Evolutionary conservation across 2,888 invertebrate genomes (phyloP), one percentile per base, ranked within the genome.

Genomic region (Eurytoma adleriae): DNA sequence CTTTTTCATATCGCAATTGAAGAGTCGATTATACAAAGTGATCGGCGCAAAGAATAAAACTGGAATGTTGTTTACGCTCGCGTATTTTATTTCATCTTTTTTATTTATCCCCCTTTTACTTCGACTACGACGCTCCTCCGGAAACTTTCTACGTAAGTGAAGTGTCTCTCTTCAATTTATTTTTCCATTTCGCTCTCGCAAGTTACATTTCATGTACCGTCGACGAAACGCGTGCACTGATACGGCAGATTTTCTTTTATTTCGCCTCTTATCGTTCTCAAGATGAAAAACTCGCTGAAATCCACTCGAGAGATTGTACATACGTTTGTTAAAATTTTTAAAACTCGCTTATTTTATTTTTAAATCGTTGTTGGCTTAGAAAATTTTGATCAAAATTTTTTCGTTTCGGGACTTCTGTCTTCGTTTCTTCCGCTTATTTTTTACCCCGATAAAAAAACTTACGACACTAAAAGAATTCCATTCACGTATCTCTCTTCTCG

Each of bases 321-420:
- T 74, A 24, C 30, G 52, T 71, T 24, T 24, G 24, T 24, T 24
- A 24, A 24, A 24, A 24, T 10, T 10, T 40, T 40, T 40, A 10
- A 10, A 40, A 40, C 7, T 40, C 40, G 40, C 40, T 10, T 13
- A 20, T n/a, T 69, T 27, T 24, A 18, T 71, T 20, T 75, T 64
- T 74, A 4, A 61, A 7, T 78, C 50, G 30, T 68, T 62, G 40
- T 57, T 64, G 27, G 50, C 59, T 80, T 69, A 73, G 74, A 75
- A 81, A 81, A 68, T 81, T 78, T 81, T 81, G 78, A 81, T 81
- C 75, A 50, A 78, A 69, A 76, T 68, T 75, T 75, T 72, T 56
- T 50, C 54, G 61, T 67, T 78, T 18, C 72, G 59, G 48, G 10
- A 7, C 7, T 5, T 7, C 40, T 40, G 10, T 10, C 7, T 40